Base-by-base conservation (phyloP, 2,888 invertebrate species). In the Artemia sinica region DNA sequence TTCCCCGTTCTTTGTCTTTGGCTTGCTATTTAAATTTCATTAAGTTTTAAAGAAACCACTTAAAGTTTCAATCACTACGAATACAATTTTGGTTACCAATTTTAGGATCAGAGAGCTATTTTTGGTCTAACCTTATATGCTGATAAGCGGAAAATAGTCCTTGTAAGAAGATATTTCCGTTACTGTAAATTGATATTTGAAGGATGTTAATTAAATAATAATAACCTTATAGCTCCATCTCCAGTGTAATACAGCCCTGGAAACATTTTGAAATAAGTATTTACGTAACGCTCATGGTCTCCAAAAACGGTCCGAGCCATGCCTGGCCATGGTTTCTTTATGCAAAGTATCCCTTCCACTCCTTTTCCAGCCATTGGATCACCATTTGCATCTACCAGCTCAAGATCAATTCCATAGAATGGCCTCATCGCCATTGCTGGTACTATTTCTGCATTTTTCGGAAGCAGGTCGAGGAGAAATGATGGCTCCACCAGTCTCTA, bases 161-260 rank as follows among this genome's bases (percentile, higher is more conserved):
- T 41, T 41, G 3, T 6, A 2, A 41, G 41, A 41, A 41, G 0
- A 41, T 41, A 41, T 41, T 41, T 4, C 3, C 41, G 41, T 41
- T 41, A 6, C 5, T 41, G 41, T 41, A 41, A 0, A 41, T 41
- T 2, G 41, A 41, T 14, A 7, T 9, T 28, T 49, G 14, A 71
- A n/a, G 7, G 3, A 48, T 49, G 2, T 50, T 8, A 3, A 58
- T 28, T 14, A 13, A 13, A 5, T 58, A 65, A 68, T 10, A 49
- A 3, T 41, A 41, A 41, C 41, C 41, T 10, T 49, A 49, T 58
- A 74, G 82, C 79, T 80, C 95, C 97, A 79, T 98, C 98, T 67
- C 97, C 97, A 68, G 97, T 96, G 79, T 91, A 93, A 78, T 97
- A 98, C 80, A 86, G 97, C 69, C 97, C 97, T 0, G 91, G 91